A percentile compares a stretch with the other conserved stretches of the same genome.
phyloP scores from a whole-genome alignment of 2,888 invertebrate genomes.

The Dryobotodes eremita region DNA sequence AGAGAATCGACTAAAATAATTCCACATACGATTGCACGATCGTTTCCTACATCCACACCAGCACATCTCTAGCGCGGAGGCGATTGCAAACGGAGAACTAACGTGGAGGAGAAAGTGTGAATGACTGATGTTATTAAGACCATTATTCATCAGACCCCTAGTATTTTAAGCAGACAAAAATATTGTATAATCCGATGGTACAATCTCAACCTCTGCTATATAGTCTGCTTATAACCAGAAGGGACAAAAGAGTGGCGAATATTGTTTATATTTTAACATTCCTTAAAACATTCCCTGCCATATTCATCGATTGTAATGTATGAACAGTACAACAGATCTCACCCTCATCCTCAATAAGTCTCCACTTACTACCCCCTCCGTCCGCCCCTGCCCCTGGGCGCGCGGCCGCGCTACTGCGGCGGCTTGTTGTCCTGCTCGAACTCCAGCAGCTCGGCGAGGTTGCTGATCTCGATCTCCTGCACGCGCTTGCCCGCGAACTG shows the following conservation, averaged over 20 bases:
- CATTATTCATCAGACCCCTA: not conserved
- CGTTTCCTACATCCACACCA: conserved; percentile 59
- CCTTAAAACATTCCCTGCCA: not conserved
- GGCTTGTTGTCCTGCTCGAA: conserved; percentile 81
- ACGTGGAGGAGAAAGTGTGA: not conserved
- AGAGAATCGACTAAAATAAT: conserved; percentile 38
- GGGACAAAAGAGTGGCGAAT: not conserved
- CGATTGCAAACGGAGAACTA: conserved; percentile 23
- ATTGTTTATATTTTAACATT: not conserved
- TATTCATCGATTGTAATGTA: not conserved
- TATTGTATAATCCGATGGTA: not conserved
- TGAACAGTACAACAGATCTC: not conserved
- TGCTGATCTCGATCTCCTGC: conserved; percentile 93
- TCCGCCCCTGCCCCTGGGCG: no score
- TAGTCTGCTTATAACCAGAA: conserved; percentile 13
- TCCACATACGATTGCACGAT: conserved; percentile 14
- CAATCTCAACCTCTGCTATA: conserved; percentile 32
- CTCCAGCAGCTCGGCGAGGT: conserved; percentile 91
- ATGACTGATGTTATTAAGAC: not conserved
- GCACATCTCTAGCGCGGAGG: conserved; percentile 11
- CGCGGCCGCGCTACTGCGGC: not conserved
- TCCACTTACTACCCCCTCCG: not conserved
- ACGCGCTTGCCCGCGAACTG: conserved; percentile 95
- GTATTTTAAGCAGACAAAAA: conserved; percentile 22
- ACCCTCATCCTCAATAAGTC: not conserved